Base-by-base conservation (phyloP, 2,797 vertebrate genomes). In the Arnoldichthys spilopterus region DNA sequence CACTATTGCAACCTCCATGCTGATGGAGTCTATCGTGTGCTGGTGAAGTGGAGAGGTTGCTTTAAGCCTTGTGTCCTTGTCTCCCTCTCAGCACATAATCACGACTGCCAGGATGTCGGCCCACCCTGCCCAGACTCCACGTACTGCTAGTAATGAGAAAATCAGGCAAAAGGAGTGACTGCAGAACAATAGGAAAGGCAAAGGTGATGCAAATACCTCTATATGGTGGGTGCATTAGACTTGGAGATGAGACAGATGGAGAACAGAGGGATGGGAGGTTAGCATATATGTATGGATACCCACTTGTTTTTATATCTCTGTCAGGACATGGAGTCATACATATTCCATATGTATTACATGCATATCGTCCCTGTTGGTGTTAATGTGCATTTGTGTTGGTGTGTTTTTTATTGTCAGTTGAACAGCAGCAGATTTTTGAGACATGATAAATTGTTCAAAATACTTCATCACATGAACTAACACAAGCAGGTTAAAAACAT, bases 51-150 rank as follows among this genome's bases (percentile, higher is more conserved):
- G 64, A 68, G 62, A 43, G 54, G 30, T 78, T 63, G 68, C 32
- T 78, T 66, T 71, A 70, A 70, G 67, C 30, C 40, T 67, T 54
- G 16, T 71, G 56, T 66, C 58, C 73, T 82, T 77, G 74, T 75
- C 66, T 75, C 37, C 72, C 72, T 82, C 72, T 76, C 72, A 69
- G 71, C 71, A 78, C 78, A 73, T 82, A 85, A 80, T 85, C 61
- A 58, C 61, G 26, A 24, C 77, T 74, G 72, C 71, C 64, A 72
- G 68, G 54, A 72, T 64, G 37, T 72, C 72, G 47, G 45, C 30
- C 62, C 51, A 72, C 53, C 24, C 13, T 51, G 43, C 47, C 45
- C 0, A 1, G 53, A 30, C 56, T 30, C 56, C 43, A 61, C 74
- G 40, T 63, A 63, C n/a, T 61, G 54, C 26, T 9, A 58, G 70